Conservation (phyloP, 2,113 vertebrate species). For the Cynocephalus volans region DNA sequence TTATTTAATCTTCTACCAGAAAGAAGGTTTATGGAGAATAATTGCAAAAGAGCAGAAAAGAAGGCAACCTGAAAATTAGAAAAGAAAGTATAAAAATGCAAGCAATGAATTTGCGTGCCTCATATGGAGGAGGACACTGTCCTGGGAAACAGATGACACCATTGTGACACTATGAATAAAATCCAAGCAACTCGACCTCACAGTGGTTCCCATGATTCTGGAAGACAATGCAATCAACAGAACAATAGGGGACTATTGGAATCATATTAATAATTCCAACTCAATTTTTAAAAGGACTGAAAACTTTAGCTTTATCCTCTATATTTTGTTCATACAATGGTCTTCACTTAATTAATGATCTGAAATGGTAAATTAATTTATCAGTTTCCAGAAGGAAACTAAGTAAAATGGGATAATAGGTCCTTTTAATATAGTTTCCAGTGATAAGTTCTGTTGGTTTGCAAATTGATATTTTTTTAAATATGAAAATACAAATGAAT, state of each 20-base stretch:
- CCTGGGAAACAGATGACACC: not conserved
- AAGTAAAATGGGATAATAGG: not conserved
- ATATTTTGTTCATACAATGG: not conserved
- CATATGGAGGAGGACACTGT: not conserved
- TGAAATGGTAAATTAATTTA: not conserved
- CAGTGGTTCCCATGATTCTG: not conserved
- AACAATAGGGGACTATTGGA: not conserved
- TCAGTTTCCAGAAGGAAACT: slow-evolving; percentile 13
- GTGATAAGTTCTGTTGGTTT: not conserved
- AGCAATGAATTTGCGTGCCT: not conserved
- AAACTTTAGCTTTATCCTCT: not conserved
- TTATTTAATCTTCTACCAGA: not conserved
- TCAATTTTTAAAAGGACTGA: not conserved
- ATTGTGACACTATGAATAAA: not conserved
- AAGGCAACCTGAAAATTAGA: not conserved
- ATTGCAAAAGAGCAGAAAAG: not conserved
- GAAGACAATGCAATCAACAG: not conserved
- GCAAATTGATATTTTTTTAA: not conserved
- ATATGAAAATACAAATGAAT: not conserved
- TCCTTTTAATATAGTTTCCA: not conserved
- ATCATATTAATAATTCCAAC: not conserved
- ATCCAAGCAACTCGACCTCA: not conserved
- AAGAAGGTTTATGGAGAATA: slow-evolving; percentile 39
- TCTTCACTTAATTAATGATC: not conserved
- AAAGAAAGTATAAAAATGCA: not conserved